Base-by-base conservation (phyloP, 2,888 invertebrate genomes). In the Cephus pygmeus region DNA sequence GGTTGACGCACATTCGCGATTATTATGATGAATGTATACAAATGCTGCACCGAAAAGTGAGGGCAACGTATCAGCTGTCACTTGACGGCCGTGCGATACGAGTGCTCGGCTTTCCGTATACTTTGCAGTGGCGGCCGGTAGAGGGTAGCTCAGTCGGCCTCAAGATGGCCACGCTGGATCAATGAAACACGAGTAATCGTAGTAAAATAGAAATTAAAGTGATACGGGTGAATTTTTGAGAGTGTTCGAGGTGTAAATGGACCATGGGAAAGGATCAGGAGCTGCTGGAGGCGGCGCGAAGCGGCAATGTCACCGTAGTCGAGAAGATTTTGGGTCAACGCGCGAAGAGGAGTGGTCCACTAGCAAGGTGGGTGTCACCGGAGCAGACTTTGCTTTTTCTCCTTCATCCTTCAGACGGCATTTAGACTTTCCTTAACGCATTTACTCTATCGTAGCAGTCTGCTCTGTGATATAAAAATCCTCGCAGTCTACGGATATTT, bases 231-330 rank as follows among this genome's bases (percentile, higher is more conserved):
- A 86, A 83, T 79, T 81, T 40, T 79, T 82, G 83, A 83, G 85
- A 83, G 82, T 81, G 86, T 84, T 85, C 81, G 76, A 83, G 79
- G 89, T 86, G 90, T 91, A 91, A 91, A 92, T 92, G 92, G 92
- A 90, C 90, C 90, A 98, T 98, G 98, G 98, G 98, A 92, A 98
- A 98, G 93, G 98, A 98, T 93, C 97, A 98, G 93, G 98, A 98
- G 93, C 95, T 98, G 92, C 94, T 98, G 92, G 98, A 98, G 92
- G 98, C 98, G 87, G 97, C 98, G 86, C 95, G 98, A 89, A 97
- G 95, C 93, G 98, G 98, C 91, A 97, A 98, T 92, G 94, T 96
- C 89, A 94, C 95, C 86, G 95, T 96, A 88, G 97, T 98, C 85
- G 98, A 98, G 92, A 98, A 97, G 94, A 96, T 98, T 90, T 93